Base-by-base conservation (phyloP, 2,113 vertebrate species). In the Hyperoodon ampullatus region DNA sequence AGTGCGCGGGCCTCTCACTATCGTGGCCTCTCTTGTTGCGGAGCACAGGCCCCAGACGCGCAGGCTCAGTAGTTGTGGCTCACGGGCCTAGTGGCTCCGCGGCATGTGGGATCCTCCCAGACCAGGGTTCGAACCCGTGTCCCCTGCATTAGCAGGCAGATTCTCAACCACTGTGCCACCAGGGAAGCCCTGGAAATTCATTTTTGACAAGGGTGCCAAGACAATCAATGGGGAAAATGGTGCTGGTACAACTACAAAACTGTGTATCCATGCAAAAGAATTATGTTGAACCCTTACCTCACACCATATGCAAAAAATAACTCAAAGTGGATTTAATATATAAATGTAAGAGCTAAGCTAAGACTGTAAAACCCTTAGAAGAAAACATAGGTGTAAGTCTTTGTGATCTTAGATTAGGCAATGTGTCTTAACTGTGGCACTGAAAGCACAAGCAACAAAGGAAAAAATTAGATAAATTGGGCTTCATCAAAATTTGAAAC, bases 121-220 rank as follows among this genome's bases (percentile, higher is more conserved):
- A 39, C 39, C 39, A 39, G 39, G 39, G 39, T 39, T 39, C 39
- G 39, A 39, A 39, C 39, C 39, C 39, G 39, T 39, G 39, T 39
- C 39, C 39, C 39, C 39, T 39, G 39, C 39, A 39, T 39, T 39
- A 39, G 39, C 39, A 39, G 39, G 39, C 39, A 39, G 39, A 39
- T 39, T 39, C 39, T 39, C 39, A 39, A 39, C 39, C 39, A 39
- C 39, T 39, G 39, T 4, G 39, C 39, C 39, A 39, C 39, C 39
- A 39, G 39, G 39, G 39, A 39, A 39, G 39, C 39, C 39, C 39
- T 4, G 39, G 39, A 39, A 82, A 42, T 87, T 87, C 39, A 70
- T 21, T 92, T 93, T 93, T 80, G 55, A 94, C 70, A 75, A 82
- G 47, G n/a, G 4, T 86, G 39, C 63, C 89, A 86, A 89, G 55